A percentile compares a stretch with the other conserved stretches of the same genome.
phyloP scores from a whole-genome alignment of 2,888 invertebrate species.

The Sinohyriopsis cumingii region DNA sequence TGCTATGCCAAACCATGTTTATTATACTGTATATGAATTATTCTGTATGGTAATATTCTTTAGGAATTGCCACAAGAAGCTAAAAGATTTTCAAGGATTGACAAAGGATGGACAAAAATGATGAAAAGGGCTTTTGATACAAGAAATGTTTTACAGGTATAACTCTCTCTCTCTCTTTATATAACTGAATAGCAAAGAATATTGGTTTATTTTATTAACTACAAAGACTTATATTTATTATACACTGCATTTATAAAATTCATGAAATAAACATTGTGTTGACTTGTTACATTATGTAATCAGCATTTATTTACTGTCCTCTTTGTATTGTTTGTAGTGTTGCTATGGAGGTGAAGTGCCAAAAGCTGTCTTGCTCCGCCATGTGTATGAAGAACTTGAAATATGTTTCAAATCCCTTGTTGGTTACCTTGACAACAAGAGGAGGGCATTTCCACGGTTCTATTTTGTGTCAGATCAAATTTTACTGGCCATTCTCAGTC shows the following conservation, averaged over 20 bases:
- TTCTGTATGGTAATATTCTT: conserved; percentile 4
- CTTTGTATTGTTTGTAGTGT: conserved; percentile 54
- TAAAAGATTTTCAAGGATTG: conserved; percentile 69
- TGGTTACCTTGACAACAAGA: conserved; percentile 70
- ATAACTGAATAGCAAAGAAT: too few species aligned
- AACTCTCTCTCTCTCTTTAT: not conserved
- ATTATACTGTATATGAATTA: conserved; percentile 1
- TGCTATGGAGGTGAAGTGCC: conserved; percentile 71
- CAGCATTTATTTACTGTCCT: too few species aligned
- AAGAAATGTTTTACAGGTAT: conserved; percentile 71
- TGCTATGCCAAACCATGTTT: too few species aligned
- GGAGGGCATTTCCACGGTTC: conserved; percentile 69
- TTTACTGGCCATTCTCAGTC: conserved; percentile 67
- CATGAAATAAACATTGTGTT: too few species aligned
- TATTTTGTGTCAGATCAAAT: conserved; percentile 70
- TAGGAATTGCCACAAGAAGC: conserved; percentile 72
- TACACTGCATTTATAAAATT: too few species aligned
- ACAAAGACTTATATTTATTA: too few species aligned
- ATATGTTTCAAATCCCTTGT: conserved; percentile 70
- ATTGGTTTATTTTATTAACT: too few species aligned
- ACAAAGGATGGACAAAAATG: conserved; percentile 71
- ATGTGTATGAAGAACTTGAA: conserved; percentile 70
- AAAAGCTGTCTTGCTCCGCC: conserved; percentile 68
- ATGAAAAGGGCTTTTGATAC: conserved; percentile 72
- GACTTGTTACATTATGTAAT: too few species aligned